These are phyloP conservation scores for Synergus umbraculus DNA, from an alignment of 2,888 invertebrate species.

Conservation along the genomic window DNA sequence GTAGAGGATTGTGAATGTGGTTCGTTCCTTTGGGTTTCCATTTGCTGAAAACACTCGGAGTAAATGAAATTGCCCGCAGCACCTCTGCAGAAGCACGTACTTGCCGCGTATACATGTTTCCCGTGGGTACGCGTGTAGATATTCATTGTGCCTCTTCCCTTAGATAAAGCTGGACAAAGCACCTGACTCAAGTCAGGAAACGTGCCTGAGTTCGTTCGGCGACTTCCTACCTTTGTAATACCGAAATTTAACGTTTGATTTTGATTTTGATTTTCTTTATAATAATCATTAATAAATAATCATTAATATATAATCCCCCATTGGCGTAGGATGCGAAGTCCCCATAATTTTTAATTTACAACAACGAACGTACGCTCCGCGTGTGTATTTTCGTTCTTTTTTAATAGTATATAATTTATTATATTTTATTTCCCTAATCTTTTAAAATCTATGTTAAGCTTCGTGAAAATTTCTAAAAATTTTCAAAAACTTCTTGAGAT, in stretches of 20 bases:
- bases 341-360: no score
- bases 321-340: no score
- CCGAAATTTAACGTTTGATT: neutral
- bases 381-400: no score
- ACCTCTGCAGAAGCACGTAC: constrained; percentile 49
- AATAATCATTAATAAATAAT: no score
- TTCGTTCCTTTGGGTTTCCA: constrained; percentile 44
- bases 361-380: no score
- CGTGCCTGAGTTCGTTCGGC: neutral
- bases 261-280: no score
- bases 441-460: no score
- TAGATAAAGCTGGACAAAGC: constrained; percentile 48
- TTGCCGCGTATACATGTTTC: constrained; percentile 41
- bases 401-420: no score
- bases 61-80: constrained; percentile 60
- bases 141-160: constrained; percentile 13
- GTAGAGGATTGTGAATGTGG: neutral
- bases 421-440: no score
- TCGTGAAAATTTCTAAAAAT: no score
- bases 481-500: no score
- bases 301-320: no score
- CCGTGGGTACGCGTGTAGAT: constrained; percentile 32
- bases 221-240: neutral
- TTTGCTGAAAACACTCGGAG: constrained; percentile 57
- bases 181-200: constrained; percentile 18